phyloP scores from a whole-genome alignment of 2,113 vertebrate genomes.

The Nipponia nippon region DNA sequence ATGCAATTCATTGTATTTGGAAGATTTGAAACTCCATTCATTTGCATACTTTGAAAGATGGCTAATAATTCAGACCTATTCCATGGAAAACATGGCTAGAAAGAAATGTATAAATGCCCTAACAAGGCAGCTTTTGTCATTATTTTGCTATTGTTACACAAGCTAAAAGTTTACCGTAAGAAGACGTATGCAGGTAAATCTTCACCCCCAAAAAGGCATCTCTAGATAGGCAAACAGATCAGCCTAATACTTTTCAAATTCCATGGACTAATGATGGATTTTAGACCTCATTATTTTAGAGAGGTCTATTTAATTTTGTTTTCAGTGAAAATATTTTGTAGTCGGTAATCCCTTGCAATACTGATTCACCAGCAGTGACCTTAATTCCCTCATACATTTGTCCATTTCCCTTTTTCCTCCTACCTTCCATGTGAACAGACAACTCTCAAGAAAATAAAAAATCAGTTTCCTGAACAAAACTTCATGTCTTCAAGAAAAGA shows the following conservation, averaged over 20 bases:
- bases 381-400: not conserved
- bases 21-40: not conserved
- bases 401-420: not conserved
- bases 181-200: not conserved
- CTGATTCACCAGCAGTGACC: not conserved
- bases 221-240: not conserved
- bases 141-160: not conserved
- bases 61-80: not conserved
- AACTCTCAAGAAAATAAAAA: not conserved
- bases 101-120: not conserved
- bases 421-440: not conserved
- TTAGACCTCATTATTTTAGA: not conserved
- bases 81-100: not conserved
- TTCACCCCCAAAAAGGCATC: not conserved
- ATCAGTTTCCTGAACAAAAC: not conserved
- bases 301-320: not conserved
- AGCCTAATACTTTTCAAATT: not conserved
- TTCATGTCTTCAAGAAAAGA: not conserved
- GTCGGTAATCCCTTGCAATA: not conserved
- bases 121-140: not conserved
- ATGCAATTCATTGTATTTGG: not conserved
- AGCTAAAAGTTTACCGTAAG: not conserved
- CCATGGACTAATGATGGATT: not conserved
- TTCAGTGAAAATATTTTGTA: not conserved
- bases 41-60: constrained; percentile 1